A percentile compares a stretch with the other conserved stretches of the same genome.
phyloP scores from a whole-genome alignment of 2,888 invertebrate genomes.

The Drosophila picticornis region DNA sequence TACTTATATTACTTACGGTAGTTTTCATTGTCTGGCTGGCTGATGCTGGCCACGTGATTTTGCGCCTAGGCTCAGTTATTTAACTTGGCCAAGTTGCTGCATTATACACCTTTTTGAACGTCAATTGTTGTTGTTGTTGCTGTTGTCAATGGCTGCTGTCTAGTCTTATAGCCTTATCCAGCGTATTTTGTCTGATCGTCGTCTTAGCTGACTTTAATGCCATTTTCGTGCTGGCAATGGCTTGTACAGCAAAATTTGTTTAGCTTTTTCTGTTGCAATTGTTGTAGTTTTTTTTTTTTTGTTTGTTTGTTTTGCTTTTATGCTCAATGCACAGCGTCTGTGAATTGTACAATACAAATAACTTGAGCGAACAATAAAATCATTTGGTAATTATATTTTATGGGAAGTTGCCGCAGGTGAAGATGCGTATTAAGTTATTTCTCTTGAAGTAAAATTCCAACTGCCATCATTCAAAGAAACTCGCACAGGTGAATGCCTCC shows the following conservation, averaged over 20 bases:
- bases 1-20: conserved; percentile 6
- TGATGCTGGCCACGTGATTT: conserved; percentile 71
- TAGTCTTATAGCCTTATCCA: conserved; percentile 61
- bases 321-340: conserved; percentile 30
- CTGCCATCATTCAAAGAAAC: conserved; percentile 1
- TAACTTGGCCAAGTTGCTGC: conserved; percentile 47
- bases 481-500: background rate
- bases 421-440: conserved; percentile 28
- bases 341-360: conserved; percentile 2
- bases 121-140: conserved; percentile 31
- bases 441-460: conserved; percentile 2
- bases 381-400: conserved; percentile 43
- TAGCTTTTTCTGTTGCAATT: conserved; percentile 24
- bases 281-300: conserved; percentile 17
- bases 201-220: conserved; percentile 67
- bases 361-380: conserved; percentile 19
- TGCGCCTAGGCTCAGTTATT: conserved; percentile 52
- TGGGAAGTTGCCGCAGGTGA: conserved; percentile 15
- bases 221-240: conserved; percentile 72
- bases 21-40: conserved; percentile 36
- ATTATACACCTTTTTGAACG: conserved; percentile 45
- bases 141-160: conserved; percentile 50
- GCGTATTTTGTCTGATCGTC: conserved; percentile 50
- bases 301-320: conserved; percentile 28
- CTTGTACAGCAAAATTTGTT: conserved; percentile 34